These are phyloP conservation scores for Drosophila tsacasi DNA, from an alignment of 1,140 invertebrate genomes.

Conservation along the genomic window DNA sequence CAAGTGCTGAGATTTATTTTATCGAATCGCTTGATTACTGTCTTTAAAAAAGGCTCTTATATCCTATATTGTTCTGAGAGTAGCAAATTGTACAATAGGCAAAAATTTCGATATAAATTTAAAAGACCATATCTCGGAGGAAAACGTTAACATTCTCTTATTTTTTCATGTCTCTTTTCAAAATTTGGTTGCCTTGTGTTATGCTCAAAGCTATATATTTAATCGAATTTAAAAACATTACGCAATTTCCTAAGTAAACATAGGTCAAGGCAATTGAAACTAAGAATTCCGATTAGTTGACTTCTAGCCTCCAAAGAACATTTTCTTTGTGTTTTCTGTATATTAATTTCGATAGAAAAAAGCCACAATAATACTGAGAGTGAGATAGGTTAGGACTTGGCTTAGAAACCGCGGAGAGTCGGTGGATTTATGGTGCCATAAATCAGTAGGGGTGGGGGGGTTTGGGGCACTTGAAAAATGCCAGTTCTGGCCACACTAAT, in stretches of 20 bases:
- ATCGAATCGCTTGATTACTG: too few relatives aligned
- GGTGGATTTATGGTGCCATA: slow-evolving; percentile 52
- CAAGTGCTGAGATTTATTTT: too few relatives aligned
- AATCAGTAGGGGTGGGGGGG: slow-evolving; percentile 9
- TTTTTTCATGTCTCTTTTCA: too few relatives aligned
- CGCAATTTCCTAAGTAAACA: not conserved
- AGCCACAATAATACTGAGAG: slow-evolving; percentile 53
- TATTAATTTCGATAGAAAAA: slow-evolving; percentile 4
- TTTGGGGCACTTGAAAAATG: slow-evolving; percentile 44
- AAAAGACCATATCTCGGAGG: too few relatives aligned
- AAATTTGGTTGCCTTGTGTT: not conserved
- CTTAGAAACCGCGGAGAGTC: slow-evolving; percentile 63
- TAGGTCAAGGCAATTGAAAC: not conserved
- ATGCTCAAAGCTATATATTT: not conserved
- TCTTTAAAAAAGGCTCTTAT: too few relatives aligned
- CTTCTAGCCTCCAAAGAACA: not conserved
- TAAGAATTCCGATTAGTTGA: not conserved
- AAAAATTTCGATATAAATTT: too few relatives aligned
- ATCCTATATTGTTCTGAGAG: too few relatives aligned
- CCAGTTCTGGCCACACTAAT: slow-evolving; percentile 65
- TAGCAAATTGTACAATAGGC: too few relatives aligned
- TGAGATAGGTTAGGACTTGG: slow-evolving; percentile 24
- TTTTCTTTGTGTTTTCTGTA: not conserved
- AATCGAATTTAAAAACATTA: not conserved
- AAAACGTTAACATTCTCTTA: too few relatives aligned